Base-by-base conservation (phyloP, 2,797 vertebrate genomes). In the Pampus argenteus region DNA sequence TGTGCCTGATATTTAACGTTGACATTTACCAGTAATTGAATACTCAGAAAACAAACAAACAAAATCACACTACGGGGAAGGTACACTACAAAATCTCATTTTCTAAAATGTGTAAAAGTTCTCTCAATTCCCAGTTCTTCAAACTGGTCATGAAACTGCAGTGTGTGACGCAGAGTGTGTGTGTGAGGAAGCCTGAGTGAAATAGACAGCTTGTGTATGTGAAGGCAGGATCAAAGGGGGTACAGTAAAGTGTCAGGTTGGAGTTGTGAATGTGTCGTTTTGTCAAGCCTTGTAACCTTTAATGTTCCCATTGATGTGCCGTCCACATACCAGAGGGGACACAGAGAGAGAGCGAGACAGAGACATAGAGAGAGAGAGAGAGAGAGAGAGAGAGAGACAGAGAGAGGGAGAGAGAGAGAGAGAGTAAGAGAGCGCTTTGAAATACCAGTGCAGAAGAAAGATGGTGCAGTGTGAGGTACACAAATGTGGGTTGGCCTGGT, bases 231-330 rank as follows among this genome's bases (percentile, higher is more conserved):
- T 92, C 81, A 90, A 91, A 89, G 69, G 29, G 34, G 70, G 81
- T 83, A 71, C 75, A 78, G 83, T 81, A 66, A 86, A 76, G 81
- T 87, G 82, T 84, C 79, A 81, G 67, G 82, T 75, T 77, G 73
- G 67, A 81, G 66, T 82, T 79, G 70, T 83, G 85, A 89, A 86
- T 66, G 81, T 83, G 81, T 81, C 77, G 71, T 88, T 91, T 87
- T 89, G 86, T 85, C 47, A 49, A 83, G 79, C 52, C 82, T 88
- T 89, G 85, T 89, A 91, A 91, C 88, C 87, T 91, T 90, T 89
- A 89, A 91, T 88, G 84, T 87, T 89, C 63, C 75, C 74, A 90
- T 86, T 91, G 89, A 92, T 89, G 88, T 91, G 85, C 81, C 81
- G 86, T 88, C 82, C 81, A 85, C 83, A 84, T 75, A 88, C 81